These are phyloP conservation scores for Ciconia stormi DNA, from an alignment of 2,113 vertebrate genomes.

Conservation along the genomic window DNA sequence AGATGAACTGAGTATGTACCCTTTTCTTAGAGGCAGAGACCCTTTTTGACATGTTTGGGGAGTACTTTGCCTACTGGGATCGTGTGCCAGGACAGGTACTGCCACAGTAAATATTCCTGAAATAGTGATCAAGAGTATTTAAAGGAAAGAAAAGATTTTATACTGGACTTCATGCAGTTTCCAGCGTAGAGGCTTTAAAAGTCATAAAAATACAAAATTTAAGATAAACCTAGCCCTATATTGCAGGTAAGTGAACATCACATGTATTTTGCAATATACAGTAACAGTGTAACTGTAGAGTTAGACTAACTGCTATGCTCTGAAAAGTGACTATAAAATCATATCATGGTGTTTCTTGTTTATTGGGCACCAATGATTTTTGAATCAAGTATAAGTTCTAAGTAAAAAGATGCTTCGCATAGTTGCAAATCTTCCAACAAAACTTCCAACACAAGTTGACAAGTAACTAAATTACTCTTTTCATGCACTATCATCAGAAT, in stretches of 20 bases:
- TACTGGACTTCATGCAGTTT: not conserved
- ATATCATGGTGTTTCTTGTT: not conserved
- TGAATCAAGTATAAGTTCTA: not conserved
- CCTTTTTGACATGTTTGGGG: not conserved
- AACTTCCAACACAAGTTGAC: not conserved
- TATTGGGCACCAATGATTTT: not conserved
- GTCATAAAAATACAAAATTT: not conserved
- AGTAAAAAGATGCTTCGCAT: not conserved
- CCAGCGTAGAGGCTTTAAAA: not conserved
- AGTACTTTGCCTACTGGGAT: not conserved
- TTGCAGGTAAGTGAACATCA: not conserved
- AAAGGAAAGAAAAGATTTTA: not conserved
- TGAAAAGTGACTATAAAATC: not conserved
- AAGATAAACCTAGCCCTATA: not conserved
- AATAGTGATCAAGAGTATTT: not conserved
- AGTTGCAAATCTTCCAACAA: conserved; percentile 10
- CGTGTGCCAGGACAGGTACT: not conserved
- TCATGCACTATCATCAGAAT: not conserved
- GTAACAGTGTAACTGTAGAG: not conserved
- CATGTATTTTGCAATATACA: not conserved
- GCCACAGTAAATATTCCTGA: not conserved
- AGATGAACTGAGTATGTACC: not conserved
- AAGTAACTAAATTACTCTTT: not conserved
- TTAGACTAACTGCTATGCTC: not conserved
- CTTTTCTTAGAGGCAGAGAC: not conserved